Base-by-base conservation (phyloP, 2,888 invertebrate genomes). In the Gasteruption jaculator region DNA sequence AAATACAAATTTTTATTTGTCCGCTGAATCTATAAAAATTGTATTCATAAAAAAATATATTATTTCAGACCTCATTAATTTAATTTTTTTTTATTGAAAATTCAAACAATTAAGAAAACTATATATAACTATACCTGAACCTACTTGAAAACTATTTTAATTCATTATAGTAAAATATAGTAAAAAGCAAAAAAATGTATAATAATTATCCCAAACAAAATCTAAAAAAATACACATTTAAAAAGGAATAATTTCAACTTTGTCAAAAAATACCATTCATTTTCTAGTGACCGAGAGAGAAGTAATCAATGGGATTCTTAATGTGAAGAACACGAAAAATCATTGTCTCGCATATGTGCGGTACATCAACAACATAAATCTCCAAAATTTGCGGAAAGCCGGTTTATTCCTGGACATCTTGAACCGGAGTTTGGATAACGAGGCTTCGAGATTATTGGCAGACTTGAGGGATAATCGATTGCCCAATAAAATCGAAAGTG, bases 361-460 rank as follows among this genome's bases (percentile, higher is more conserved):
- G 41, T 93, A 94, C 71, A 96, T 99, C 67, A 93, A 94, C 73
- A 95, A 96, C 68, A 96, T 99, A 45, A 96, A 96, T 70, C 77
- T 95, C 22, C 92, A 94, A 70, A 93, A 96, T 71, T 73, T 95
- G 50, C 87, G 91, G 67, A 91, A 93, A 61, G 95, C 96, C 11
- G 86, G 91, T 42, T 83, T 95, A 41, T 99, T 95, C 66, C 85
- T 99, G 39, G 97, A 99, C 69, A 93, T 97, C 46, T 81, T 88
- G 21, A 91, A 91, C 71, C 76, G 92, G 50, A 88, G 91, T 63
- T 79, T 96, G 54, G 97, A 97, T 64, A 85, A 87, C 0, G 97
- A 97, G 68, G 92, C 97, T 0, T 85, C 90, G 0, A 90, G 90
- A 63, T 74, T 96, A 6, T 68, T 97, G 25, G 88, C 86, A 5